These are phyloP conservation scores for Sthenelais limicola DNA, from an alignment of 2,888 invertebrate genomes.

Conservation along the genomic window DNA sequence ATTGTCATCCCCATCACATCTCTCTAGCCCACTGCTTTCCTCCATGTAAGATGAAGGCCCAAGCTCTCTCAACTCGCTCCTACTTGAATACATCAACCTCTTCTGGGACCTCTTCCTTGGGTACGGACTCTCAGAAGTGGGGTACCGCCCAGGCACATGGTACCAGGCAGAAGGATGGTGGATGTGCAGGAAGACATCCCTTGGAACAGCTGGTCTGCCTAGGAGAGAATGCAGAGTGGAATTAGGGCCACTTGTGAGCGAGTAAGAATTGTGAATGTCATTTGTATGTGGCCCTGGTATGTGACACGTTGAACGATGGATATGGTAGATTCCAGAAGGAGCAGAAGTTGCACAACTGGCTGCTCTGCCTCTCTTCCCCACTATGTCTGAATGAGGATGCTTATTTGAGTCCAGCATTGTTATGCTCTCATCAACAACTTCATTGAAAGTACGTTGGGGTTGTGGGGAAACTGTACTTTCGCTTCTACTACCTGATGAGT, in stretches of 20 bases:
- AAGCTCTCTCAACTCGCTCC: background rate
- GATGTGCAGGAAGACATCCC: slow-evolving; percentile 43
- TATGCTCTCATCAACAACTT: too few relatives aligned
- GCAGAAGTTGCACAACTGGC: too few relatives aligned
- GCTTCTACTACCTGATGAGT: slow-evolving; percentile 2
- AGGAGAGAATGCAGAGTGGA: slow-evolving; percentile 58
- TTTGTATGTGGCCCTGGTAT: slow-evolving; percentile 58
- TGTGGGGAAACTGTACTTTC: background rate
- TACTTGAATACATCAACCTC: slow-evolving; percentile 44
- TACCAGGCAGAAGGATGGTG: slow-evolving; percentile 68
- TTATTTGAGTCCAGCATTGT: too few relatives aligned
- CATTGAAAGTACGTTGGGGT: too few relatives aligned
- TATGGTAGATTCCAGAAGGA: background rate
- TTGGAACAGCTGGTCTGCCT: slow-evolving; percentile 46
- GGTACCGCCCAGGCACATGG: slow-evolving; percentile 67
- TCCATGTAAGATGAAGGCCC: too few relatives aligned
- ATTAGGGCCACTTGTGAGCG: slow-evolving; percentile 59
- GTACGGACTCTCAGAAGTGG: slow-evolving; percentile 54
- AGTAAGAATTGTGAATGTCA: slow-evolving; percentile 55
- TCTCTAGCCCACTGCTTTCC: too few relatives aligned
- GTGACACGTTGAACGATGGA: slow-evolving; percentile 53
- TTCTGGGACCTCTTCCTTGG: slow-evolving; percentile 60
- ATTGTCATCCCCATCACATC: too few relatives aligned
- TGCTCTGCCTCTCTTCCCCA: too few relatives aligned
- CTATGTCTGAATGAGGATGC: too few relatives aligned